These are phyloP conservation scores for Nothocercus nigrocapillus DNA, from an alignment of 2,113 vertebrate genomes.

Conservation along the genomic window DNA sequence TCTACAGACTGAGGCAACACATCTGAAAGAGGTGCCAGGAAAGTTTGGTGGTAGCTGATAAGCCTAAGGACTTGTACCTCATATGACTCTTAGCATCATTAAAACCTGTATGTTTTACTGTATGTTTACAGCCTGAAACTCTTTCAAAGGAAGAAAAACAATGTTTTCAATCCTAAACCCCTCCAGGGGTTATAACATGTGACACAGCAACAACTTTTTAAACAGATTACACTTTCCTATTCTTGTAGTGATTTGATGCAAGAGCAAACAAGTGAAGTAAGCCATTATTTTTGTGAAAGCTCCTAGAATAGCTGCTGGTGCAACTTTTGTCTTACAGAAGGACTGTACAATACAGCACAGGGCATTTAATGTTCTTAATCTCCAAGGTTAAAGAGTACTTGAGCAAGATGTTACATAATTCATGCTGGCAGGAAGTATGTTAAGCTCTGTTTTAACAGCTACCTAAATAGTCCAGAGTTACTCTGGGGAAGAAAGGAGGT, in stretches of 20 bases:
- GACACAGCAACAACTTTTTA: neutral
- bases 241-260: neutral
- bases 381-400: neutral
- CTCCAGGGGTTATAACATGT: neutral
- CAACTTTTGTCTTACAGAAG: neutral
- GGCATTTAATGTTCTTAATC: neutral
- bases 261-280: neutral
- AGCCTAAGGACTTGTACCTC: neutral
- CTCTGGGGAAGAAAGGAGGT: neutral
- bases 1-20: neutral
- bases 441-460: conserved; percentile 1
- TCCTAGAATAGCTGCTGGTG: neutral
- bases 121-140: neutral
- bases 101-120: neutral
- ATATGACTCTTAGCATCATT: neutral
- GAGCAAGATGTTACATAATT: neutral
- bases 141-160: neutral
- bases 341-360: neutral
- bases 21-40: neutral
- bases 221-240: neutral
- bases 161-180: neutral
- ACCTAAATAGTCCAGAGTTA: neutral
- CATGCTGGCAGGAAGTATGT: neutral
- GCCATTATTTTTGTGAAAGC: neutral
- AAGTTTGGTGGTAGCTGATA: neutral